Evolutionary conservation across 1,140 invertebrate genomes (phyloP), one percentile per base, ranked within the genome.

Genomic region (Leptoteleia sp.): DNA sequence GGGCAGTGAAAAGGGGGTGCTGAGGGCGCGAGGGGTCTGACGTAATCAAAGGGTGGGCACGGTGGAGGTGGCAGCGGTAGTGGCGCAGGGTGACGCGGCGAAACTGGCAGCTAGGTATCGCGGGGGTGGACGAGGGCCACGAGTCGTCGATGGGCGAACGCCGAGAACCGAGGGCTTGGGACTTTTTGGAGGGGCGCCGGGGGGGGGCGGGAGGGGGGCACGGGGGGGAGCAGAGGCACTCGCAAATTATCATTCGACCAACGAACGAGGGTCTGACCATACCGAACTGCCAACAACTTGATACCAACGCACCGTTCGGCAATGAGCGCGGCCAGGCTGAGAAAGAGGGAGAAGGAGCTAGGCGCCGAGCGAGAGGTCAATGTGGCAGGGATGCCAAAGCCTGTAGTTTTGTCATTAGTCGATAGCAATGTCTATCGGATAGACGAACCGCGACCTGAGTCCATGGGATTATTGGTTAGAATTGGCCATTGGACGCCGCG

Each of bases 391-490:
- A 72, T 78, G 78, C 83, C 83, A 82, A 82, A 84, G 84, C 86
- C 88, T 89, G 87, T 89, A 89, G 88, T 89, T 89, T 89, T 89
- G 88, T 89, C 87, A 89, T 89, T 89, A 89, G 87, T 84, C 87
- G 85, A 89, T 88, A 89, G 84, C 86, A 80, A 70, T 76, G 76
- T 84, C 84, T 82, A 80, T 82, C 83, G 40, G 86, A 89, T 85
- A 84, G 85, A 87, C 82, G 83, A 82, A 78, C 65, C 67, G 76
- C 80, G 71, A 61, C 67, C 83, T 76, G 84, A 81, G 80, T 84
- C 81, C 81, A 77, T 70, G 83, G 85, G 87, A 89, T 88, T 89
- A 89, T 89, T 88, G 87, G 86, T 84, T 84, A 84, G 84, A 85
- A 89, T 87, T 87, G 82, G 62, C 79, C 82, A 82, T 81, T 81